Evolutionary conservation across 2,797 vertebrate species (phyloP), one percentile per base, ranked within the genome.

Genomic region (Pelochelys cantorii): DNA sequence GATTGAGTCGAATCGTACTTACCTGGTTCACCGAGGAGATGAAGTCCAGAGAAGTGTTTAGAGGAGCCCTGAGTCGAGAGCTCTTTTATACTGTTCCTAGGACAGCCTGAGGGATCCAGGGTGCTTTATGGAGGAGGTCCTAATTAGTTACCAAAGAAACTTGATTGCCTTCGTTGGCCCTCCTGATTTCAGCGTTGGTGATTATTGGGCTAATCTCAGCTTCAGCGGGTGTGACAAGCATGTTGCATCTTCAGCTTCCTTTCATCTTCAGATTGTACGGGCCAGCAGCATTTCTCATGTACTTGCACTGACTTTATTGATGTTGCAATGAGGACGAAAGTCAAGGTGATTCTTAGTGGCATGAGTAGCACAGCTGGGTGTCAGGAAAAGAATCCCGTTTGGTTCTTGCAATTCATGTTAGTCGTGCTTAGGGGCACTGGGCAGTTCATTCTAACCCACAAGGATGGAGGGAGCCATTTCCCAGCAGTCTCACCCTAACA

Each of bases 371-470:
- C 31, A 68, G 34, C 31, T 18, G 62, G 17, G 7, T 68, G 8
- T 34, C 31, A 68, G 18, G 31, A n/a, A 68, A 34, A 2, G 17
- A 34, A 68, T 68, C 17, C n/a, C 5, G 4, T 22, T 11, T 18
- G 15, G n/a, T 34, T n/a, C 65, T 68, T 34, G 34, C 31, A 34
- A 10, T 68, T 34, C 65, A 68, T 18, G 17, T 1, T 68, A 9
- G n/a, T 20, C 1, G 4, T 68, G 8, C 4, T 20, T 10, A 34
- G 4, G 65, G 65, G 4, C 7, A 20, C 11, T 7, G 15, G 7
- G 15, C 17, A 11, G n/a, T 68, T 34, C 17, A 68, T 20, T 68
- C 17, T 18, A 34, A 34, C n/a, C 9, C 34, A 31, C 17, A 17
- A 34, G 65, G 17, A 68, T 9, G 17, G 17, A 20, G 65, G 17